These are phyloP conservation scores for Mellilla xanthometata DNA, from an alignment of 2,888 invertebrate genomes.

Conservation along the genomic window DNA sequence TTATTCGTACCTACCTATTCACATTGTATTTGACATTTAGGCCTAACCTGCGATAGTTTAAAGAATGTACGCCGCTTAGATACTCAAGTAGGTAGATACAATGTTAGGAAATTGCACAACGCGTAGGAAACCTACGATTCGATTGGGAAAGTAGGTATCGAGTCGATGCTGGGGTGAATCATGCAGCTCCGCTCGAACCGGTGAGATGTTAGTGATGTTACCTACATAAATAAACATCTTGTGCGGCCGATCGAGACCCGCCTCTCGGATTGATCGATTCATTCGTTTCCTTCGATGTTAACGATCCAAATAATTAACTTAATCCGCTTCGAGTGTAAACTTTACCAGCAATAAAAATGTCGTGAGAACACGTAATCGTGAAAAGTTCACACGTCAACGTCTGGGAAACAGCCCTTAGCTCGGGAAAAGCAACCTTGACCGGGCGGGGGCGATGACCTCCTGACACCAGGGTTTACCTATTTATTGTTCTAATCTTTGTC, in stretches of 20 bases:
- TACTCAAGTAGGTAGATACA: constrained; percentile 26
- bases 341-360: constrained; percentile 40
- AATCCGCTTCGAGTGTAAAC: constrained; percentile 34
- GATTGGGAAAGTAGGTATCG: constrained; percentile 45
- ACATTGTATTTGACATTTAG: no score
- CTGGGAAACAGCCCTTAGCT: constrained; percentile 46
- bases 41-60: no score
- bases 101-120: constrained; percentile 38
- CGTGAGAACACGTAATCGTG: constrained; percentile 43
- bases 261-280: constrained; percentile 44
- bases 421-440: constrained; percentile 63
- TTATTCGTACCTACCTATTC: no score
- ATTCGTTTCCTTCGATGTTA: constrained; percentile 44
- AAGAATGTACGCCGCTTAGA: background rate
- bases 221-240: constrained; percentile 55
- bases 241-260: constrained; percentile 35
- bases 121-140: constrained; percentile 26
- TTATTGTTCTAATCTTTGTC: constrained; percentile 28
- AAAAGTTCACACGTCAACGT: constrained; percentile 44
- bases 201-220: constrained; percentile 47
- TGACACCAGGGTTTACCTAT: constrained; percentile 28
- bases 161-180: constrained; percentile 51
- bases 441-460: constrained; percentile 61
- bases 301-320: constrained; percentile 45
- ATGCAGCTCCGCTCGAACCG: constrained; percentile 42